These are phyloP conservation scores for Teleogryllus occipitalis DNA, from an alignment of 1,140 invertebrate genomes.

Conservation along the genomic window DNA sequence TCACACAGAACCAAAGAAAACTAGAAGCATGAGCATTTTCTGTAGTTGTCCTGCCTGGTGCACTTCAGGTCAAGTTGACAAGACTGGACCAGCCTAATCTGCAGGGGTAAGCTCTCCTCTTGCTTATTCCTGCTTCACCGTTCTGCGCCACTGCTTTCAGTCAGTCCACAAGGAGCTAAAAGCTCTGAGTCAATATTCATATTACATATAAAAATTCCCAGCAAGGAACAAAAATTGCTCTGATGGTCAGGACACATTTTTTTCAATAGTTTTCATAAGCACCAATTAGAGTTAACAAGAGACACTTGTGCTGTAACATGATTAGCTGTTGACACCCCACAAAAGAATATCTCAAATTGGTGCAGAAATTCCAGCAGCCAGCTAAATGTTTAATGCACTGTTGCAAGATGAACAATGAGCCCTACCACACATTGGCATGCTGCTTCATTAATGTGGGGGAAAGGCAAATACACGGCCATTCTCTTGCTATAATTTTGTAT, in stretches of 20 bases:
- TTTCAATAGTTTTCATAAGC: neutral
- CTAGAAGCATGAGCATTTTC: constrained; percentile 1
- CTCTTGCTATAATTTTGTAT: too few species aligned
- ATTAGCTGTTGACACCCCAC: constrained; percentile 3
- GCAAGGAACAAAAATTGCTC: neutral
- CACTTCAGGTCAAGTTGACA: neutral
- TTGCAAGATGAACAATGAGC: neutral
- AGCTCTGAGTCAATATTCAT: neutral
- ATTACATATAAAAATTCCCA: neutral
- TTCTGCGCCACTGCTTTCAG: neutral
- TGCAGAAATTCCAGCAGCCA: neutral
- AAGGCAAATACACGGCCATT: too few species aligned
- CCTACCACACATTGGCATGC: neutral
- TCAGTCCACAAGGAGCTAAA: neutral
- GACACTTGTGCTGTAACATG: neutral
- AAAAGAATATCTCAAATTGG: neutral
- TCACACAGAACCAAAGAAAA: constrained; percentile 4
- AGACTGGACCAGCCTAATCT: neutral
- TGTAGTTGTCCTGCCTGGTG: neutral
- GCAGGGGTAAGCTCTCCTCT: neutral
- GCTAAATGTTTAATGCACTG: neutral
- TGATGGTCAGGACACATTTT: neutral
- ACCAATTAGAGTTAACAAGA: neutral
- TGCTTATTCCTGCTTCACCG: neutral
- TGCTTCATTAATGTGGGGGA: neutral